phyloP scores from a whole-genome alignment of 1,140 invertebrate genomes.

The honey bee (Apis mellifera) region Amel_HAv3.1 CM009931.2:23221501-23222000 shows the following conservation, averaged over 20 bases:
- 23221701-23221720: not conserved
- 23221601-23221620: not conserved
- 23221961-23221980: not conserved
- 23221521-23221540: not conserved
- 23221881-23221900: constrained; percentile 60
- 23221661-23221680: not conserved
- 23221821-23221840: constrained; percentile 61
- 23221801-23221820: constrained; percentile 53
- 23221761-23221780: not conserved
- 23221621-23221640: not conserved
- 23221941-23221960: not conserved
- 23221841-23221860: constrained; percentile 23
- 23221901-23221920: constrained; percentile 39
- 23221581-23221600: constrained; percentile 13
- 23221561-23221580: not conserved
- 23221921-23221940: not conserved
- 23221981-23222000: not conserved
- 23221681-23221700: constrained; percentile 4
- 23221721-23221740: not conserved
- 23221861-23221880: constrained; percentile 57
- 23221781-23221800: not conserved
- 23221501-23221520: not conserved
- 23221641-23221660: not conserved
- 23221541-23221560: not conserved
- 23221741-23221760: not conserved